Conservation (phyloP, 2,888 invertebrate genomes). For the Syritta pipiens region DNA sequence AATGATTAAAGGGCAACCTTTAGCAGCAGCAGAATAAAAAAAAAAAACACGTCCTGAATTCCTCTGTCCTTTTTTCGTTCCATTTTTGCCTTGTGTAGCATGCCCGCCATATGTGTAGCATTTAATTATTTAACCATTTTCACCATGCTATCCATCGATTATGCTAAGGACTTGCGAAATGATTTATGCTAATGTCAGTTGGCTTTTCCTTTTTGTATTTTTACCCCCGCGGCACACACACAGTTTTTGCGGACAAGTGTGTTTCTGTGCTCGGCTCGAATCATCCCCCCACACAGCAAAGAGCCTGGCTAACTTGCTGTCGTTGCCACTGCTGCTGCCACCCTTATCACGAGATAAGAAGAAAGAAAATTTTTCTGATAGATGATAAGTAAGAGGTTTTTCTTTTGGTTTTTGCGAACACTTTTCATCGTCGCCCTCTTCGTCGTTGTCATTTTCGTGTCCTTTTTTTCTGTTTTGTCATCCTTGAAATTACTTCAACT, state of each 20-base stretch:
- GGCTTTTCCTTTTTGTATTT: conserved; percentile 4
- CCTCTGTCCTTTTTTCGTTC: neutral
- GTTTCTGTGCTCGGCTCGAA: neutral
- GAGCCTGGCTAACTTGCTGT: conserved; percentile 16
- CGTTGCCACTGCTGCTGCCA: conserved; percentile 24
- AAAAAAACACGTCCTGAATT: too few species aligned
- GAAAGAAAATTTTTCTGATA: conserved; percentile 39
- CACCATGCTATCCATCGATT: conserved; percentile 51
- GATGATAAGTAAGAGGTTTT: conserved; percentile 29
- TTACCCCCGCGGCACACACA: neutral
- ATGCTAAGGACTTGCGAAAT: conserved; percentile 51
- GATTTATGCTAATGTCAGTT: conserved; percentile 59
- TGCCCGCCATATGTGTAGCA: conserved; percentile 23
- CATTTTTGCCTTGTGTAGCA: neutral
- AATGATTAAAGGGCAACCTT: too few species aligned
- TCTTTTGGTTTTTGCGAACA: neutral
- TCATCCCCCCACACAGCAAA: neutral
- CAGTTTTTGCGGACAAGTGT: neutral
- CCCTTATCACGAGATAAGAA: conserved; percentile 37
- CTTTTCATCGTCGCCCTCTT: neutral
- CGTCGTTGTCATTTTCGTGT: neutral
- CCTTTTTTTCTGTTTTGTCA: conserved; percentile 23
- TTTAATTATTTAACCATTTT: conserved; percentile 58
- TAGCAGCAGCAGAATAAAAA: too few species aligned
- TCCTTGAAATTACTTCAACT: conserved; percentile 41